These are phyloP conservation scores for Perithous albicinctus DNA, from an alignment of 2,888 invertebrate genomes.

Conservation along the genomic window DNA sequence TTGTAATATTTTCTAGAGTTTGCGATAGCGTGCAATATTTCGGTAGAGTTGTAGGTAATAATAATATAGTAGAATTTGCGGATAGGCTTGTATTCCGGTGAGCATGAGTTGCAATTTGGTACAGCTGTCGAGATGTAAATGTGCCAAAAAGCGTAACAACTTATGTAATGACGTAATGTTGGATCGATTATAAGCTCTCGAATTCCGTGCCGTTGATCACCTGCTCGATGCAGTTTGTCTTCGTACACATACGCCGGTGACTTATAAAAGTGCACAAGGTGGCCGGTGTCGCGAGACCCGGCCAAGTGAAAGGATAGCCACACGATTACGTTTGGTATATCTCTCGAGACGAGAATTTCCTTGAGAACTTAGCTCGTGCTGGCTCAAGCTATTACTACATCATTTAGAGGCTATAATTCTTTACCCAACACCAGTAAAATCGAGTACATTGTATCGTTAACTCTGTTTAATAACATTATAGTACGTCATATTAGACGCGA, in stretches of 20 bases:
- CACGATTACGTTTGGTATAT: conserved; percentile 74
- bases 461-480: too few species aligned
- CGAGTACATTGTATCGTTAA: too few species aligned
- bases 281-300: conserved; percentile 72
- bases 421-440: background rate
- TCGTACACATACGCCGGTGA: background rate
- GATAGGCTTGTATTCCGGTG: too few species aligned
- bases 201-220: background rate
- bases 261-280: conserved; percentile 62
- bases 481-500: too few species aligned
- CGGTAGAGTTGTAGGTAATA: too few species aligned
- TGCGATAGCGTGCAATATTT: too few species aligned
- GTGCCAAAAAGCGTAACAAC: background rate
- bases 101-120: too few species aligned
- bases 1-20: too few species aligned
- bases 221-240: conserved; percentile 22
- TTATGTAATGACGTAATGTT: background rate
- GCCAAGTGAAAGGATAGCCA: conserved; percentile 78
- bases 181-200: background rate
- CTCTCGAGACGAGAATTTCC: conserved; percentile 35
- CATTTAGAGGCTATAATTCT: background rate
- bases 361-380: conserved; percentile 23
- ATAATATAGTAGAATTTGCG: too few species aligned
- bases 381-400: background rate
- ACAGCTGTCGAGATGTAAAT: too few species aligned